Conservation (phyloP, 2,113 vertebrate genomes). For the Copsychus sechellarum region DNA sequence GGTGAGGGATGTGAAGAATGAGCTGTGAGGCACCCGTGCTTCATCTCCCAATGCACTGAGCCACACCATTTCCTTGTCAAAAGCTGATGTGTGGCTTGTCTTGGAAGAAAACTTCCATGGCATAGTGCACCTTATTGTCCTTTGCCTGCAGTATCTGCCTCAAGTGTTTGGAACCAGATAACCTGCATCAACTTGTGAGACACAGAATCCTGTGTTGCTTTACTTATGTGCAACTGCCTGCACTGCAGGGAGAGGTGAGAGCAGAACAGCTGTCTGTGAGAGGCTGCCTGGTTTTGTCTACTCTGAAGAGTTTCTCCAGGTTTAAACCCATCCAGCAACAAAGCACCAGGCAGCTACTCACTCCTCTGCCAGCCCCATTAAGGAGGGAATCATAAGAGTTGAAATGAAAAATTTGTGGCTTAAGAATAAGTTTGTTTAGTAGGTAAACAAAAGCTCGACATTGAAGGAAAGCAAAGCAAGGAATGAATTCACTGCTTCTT, state of each 20-base stretch:
- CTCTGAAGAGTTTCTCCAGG: too few relatives aligned
- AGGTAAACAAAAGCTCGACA: too few relatives aligned
- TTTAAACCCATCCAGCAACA: not conserved
- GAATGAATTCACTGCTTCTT: not conserved
- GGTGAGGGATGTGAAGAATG: too few relatives aligned
- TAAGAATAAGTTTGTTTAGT: too few relatives aligned
- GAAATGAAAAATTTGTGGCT: not conserved
- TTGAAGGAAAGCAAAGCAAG: too few relatives aligned
- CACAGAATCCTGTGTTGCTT: not conserved
- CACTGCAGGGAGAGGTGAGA: not conserved
- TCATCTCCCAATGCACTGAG: too few relatives aligned
- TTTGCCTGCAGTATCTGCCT: too few relatives aligned
- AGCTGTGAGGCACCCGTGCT: too few relatives aligned
- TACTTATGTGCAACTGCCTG: not conserved
- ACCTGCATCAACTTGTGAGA: not conserved
- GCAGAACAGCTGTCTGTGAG: not conserved
- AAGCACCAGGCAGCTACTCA: not conserved
- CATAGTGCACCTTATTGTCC: not conserved
- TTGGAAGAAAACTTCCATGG: too few relatives aligned
- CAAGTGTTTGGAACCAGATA: not conserved
- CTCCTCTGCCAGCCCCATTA: not conserved
- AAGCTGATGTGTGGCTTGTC: too few relatives aligned
- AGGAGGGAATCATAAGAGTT: accelerated
- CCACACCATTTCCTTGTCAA: too few relatives aligned
- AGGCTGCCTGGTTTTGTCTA: not conserved